phyloP scores from a whole-genome alignment of 2,888 invertebrate genomes.

The Ichneumoninae sp. region DNA sequence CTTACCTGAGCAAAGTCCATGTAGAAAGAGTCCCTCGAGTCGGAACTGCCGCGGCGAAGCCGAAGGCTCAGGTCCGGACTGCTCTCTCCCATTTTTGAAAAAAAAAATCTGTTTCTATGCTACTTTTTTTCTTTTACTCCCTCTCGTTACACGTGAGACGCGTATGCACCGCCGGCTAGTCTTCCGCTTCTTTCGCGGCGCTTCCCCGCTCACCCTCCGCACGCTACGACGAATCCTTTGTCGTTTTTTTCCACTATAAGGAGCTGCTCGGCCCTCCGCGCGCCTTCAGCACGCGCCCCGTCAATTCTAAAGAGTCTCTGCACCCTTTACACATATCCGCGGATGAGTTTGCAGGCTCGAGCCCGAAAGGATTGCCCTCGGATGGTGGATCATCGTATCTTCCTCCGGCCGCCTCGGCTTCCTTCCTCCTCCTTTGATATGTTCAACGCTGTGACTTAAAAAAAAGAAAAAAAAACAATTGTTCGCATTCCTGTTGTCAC shows the following conservation, averaged over 20 bases:
- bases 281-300: conserved; percentile 74
- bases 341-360: conserved; percentile 63
- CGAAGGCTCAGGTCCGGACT: conserved; percentile 94
- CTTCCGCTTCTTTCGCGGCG: conserved; percentile 39
- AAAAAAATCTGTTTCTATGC: conserved; percentile 39
- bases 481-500: background rate
- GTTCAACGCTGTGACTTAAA: conserved; percentile 32
- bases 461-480: background rate
- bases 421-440: conserved; percentile 27
- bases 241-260: conserved; percentile 62
- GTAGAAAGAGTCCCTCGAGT: conserved; percentile 94
- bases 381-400: conserved; percentile 64
- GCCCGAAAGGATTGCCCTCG: conserved; percentile 68
- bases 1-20: conserved; percentile 92
- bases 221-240: conserved; percentile 56
- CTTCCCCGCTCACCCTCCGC: conserved; percentile 41
- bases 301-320: conserved; percentile 79
- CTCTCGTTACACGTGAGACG: conserved; percentile 45
- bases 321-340: conserved; percentile 66
- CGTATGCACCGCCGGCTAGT: conserved; percentile 24
- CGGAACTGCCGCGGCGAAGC: conserved; percentile 93
- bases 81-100: conserved; percentile 88
- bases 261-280: conserved; percentile 73
- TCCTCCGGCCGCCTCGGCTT: conserved; percentile 28
- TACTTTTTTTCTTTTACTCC: conserved; percentile 38